A percentile compares a stretch with the other conserved stretches of the same genome.
These are phyloP conservation scores for Drosophila subpulchrella DNA, from an alignment of 1,140 invertebrate species.

Conservation along the genomic window DNA sequence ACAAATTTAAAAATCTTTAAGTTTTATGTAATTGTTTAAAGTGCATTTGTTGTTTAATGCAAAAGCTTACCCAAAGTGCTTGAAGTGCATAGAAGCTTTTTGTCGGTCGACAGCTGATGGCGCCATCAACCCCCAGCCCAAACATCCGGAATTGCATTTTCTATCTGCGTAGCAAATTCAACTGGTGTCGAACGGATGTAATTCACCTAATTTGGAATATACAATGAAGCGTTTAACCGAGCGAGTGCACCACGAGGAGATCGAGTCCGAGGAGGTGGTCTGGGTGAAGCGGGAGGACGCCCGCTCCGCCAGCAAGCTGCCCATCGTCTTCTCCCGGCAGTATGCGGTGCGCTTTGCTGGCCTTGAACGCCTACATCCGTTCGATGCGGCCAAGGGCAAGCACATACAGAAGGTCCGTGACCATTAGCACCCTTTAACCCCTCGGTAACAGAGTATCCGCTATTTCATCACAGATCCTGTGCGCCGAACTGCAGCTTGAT, in stretches of 20 bases:
- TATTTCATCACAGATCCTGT: conserved; percentile 85
- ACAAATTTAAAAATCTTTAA: background rate
- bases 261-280: conserved; percentile 47
- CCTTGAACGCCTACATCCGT: conserved; percentile 94
- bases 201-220: background rate
- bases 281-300: conserved; percentile 54
- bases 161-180: conserved; percentile 35
- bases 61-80: conserved; percentile 24
- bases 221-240: conserved; percentile 46
- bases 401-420: conserved; percentile 90
- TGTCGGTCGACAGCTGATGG: conserved; percentile 26
- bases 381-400: conserved; percentile 94
- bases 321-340: conserved; percentile 90
- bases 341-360: conserved; percentile 94
- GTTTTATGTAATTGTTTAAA: conserved; percentile 15
- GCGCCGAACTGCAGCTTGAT: conserved; percentile 85
- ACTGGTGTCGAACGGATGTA: conserved; percentile 51
- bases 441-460: background rate
- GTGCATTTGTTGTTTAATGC: conserved; percentile 12
- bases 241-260: conserved; percentile 51
- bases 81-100: conserved; percentile 32
- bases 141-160: conserved; percentile 35
- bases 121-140: conserved; percentile 8
- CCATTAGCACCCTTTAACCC: conserved; percentile 4
- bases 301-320: conserved; percentile 83